These are phyloP conservation scores for Drosophila equinoxialis DNA, from an alignment of 1,140 invertebrate species.

Conservation along the genomic window DNA sequence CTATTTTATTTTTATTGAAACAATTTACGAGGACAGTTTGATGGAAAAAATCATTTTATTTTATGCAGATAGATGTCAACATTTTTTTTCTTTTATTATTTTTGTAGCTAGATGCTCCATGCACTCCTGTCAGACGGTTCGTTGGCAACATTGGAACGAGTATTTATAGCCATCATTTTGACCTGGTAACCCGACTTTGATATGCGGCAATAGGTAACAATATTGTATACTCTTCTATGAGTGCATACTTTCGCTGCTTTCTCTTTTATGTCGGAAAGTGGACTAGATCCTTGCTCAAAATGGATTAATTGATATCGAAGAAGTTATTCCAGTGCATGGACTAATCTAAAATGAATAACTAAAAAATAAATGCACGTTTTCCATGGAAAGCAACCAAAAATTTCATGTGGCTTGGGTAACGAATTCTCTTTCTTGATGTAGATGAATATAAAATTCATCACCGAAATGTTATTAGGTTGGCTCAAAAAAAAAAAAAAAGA, in stretches of 20 bases:
- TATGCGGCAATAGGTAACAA: background rate
- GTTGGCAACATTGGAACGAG: no score
- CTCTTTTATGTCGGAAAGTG: no score
- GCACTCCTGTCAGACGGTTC: background rate
- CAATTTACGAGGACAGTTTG: background rate
- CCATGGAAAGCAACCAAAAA: no score
- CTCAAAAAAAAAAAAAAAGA: no score
- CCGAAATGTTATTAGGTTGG: background rate
- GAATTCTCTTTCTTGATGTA: no score
- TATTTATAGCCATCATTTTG: constrained; percentile 6
- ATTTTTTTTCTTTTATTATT: background rate
- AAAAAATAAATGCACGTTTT: no score
- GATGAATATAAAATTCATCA: background rate
- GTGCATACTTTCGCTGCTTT: no score
- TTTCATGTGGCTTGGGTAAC: no score
- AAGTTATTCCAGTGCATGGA: no score
- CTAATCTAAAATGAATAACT: no score
- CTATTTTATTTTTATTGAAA: background rate
- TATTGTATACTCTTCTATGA: background rate
- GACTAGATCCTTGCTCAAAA: no score
- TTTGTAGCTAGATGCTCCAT: background rate
- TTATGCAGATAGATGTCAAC: background rate
- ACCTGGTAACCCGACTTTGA: background rate
- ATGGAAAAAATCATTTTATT: background rate
- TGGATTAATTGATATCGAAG: no score